Evolutionary conservation across 2,113 vertebrate genomes (phyloP).

Genomic region (Cisticola juncidis): DNA sequence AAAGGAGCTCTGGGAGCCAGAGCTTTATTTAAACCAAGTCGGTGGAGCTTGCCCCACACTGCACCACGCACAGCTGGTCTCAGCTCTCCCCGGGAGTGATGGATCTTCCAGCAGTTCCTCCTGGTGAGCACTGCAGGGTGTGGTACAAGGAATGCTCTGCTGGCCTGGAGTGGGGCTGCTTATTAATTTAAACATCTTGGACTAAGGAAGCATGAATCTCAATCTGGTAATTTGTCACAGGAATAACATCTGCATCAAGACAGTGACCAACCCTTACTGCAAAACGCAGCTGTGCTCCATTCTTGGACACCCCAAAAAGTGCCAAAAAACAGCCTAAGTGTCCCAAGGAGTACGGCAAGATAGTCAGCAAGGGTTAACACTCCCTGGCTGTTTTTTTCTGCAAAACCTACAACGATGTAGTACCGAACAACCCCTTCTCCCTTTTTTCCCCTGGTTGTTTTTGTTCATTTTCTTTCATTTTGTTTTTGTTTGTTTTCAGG

Average conservation of each 20-base stretch:
- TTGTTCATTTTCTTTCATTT: not conserved
- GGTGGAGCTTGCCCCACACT: rapidly evolving
- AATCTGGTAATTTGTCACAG: not conserved
- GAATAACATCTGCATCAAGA: not conserved
- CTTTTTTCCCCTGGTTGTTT: not conserved
- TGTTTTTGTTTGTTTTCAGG: constrained; percentile 52
- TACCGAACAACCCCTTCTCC: not conserved
- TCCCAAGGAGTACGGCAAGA: rapidly evolving
- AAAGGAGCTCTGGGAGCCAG: not conserved
- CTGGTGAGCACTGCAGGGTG: rapidly evolving
- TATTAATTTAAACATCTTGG: not conserved
- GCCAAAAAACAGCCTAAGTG: not conserved
- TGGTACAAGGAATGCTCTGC: not conserved
- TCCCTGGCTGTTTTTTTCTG: not conserved
- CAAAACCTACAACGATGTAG: not conserved
- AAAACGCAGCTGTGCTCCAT: not conserved
- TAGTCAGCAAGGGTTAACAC: not conserved
- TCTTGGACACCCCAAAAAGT: not conserved
- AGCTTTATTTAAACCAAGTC: not conserved
- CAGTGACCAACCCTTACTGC: not conserved
- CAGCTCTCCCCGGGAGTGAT: not conserved
- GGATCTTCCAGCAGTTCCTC: not conserved
- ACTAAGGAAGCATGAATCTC: not conserved
- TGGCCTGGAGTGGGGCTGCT: not conserved
- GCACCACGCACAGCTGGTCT: rapidly evolving